These are phyloP conservation scores for Eulacestoma nigropectus DNA, from an alignment of 2,113 vertebrate species.

Conservation along the genomic window DNA sequence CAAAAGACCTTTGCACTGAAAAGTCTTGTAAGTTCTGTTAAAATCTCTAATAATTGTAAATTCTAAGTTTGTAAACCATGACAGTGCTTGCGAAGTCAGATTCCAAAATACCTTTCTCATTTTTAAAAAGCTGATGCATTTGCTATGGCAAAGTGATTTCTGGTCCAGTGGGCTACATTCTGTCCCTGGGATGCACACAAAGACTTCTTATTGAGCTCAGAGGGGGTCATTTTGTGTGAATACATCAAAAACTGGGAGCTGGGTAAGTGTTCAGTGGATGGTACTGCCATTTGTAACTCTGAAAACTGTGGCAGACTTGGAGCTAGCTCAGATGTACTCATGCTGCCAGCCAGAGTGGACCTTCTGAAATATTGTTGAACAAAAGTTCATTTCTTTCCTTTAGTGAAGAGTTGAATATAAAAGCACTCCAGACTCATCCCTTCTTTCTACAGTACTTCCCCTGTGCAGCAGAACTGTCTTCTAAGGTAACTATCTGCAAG, in stretches of 20 bases:
- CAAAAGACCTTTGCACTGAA: neutral
- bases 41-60: neutral
- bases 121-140: neutral
- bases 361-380: neutral
- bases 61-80: neutral
- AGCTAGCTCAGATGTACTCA: neutral
- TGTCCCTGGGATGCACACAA: neutral
- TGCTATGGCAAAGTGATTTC: neutral
- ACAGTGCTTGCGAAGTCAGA: neutral
- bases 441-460: conserved; percentile 58
- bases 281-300: neutral
- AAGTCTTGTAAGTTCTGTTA: neutral
- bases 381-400: conserved; percentile 31
- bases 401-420: conserved; percentile 77
- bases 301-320: neutral
- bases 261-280: neutral
- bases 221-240: neutral
- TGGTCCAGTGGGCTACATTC: neutral
- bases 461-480: conserved; percentile 62
- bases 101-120: neutral
- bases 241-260: neutral
- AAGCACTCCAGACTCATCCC: conserved; percentile 74
- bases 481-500: conserved; percentile 60
- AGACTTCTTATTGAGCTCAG: neutral
- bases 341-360: neutral